Percentiles rank a stretch among this genome's conserved stretches.
Evolutionary conservation across 2,113 vertebrate genomes (phyloP).

Genomic region (Chrysochloris asiatica): DNA sequence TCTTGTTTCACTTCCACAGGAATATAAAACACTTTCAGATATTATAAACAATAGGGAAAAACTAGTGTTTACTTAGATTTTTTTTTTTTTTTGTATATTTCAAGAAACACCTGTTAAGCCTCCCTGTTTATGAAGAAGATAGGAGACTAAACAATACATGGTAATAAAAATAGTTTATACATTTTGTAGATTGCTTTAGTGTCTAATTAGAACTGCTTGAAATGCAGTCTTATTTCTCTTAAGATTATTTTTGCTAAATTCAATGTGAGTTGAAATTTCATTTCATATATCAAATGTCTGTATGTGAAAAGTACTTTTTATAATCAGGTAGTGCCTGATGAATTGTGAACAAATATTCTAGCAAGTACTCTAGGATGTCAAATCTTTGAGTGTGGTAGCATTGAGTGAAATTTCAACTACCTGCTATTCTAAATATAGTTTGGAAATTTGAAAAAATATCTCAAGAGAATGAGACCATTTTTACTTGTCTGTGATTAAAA

Average conservation of each 20-base stretch:
- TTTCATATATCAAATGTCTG: not conserved
- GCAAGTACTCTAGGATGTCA: not conserved
- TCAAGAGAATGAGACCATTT: constrained; percentile 11
- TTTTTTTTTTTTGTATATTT: not conserved
- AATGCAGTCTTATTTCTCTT: not conserved
- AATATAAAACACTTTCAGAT: not conserved
- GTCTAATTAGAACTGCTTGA: not conserved
- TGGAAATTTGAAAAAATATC: not conserved
- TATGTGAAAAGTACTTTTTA: not conserved
- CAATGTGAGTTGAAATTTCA: not conserved
- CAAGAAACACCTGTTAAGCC: too few relatives aligned
- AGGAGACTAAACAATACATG: too few relatives aligned
- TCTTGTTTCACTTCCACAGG: not conserved
- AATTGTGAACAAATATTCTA: not conserved
- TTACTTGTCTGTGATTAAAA: constrained; percentile 67
- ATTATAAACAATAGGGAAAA: not conserved
- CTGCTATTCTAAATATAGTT: constrained; percentile 19
- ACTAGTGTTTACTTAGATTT: not conserved
- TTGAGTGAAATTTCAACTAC: not conserved
- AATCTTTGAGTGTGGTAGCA: not conserved
- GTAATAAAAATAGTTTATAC: not conserved
- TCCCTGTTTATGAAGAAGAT: too few relatives aligned
- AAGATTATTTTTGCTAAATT: not conserved
- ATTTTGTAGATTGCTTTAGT: not conserved
- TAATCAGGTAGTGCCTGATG: not conserved